Evolutionary conservation across 2,113 vertebrate genomes (phyloP).

Genomic region (Pituophis catenifer): DNA sequence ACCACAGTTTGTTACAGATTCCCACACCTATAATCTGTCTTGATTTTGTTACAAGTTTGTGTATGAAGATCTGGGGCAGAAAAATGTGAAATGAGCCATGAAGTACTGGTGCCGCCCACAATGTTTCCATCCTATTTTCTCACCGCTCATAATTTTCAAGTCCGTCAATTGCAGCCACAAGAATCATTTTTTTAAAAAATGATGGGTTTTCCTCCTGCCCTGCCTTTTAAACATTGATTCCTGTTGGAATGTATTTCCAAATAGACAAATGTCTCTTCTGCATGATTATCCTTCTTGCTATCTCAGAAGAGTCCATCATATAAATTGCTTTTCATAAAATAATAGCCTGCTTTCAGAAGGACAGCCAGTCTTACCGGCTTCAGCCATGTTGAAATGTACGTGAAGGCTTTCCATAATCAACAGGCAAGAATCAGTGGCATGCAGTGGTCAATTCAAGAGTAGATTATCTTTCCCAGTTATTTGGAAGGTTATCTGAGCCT

Average conservation of each 20-base stretch:
- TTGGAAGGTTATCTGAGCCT: neutral
- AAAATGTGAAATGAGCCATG: constrained; percentile 14
- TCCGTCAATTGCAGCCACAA: neutral
- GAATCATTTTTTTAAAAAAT: constrained; percentile 2
- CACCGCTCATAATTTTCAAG: neutral
- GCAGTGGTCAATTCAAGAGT: neutral
- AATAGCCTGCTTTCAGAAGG: constrained; percentile 1
- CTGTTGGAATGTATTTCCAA: constrained; percentile 23
- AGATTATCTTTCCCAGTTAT: neutral
- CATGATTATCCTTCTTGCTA: neutral
- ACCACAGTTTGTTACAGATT: neutral
- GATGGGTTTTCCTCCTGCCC: neutral
- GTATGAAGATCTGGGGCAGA: neutral
- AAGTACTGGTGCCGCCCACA: neutral
- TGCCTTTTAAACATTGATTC: neutral
- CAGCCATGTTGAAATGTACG: neutral
- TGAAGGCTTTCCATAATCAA: neutral
- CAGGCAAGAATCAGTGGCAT: neutral
- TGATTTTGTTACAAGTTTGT: constrained; percentile 1
- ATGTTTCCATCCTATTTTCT: constrained; percentile 17
- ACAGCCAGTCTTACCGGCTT: neutral
- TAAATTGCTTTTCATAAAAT: constrained; percentile 13
- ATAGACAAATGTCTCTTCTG: neutral
- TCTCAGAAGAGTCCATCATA: neutral
- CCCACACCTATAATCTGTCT: neutral